phyloP scores from a whole-genome alignment of 2,888 invertebrate genomes.

The Cheilosia vernalis region DNA sequence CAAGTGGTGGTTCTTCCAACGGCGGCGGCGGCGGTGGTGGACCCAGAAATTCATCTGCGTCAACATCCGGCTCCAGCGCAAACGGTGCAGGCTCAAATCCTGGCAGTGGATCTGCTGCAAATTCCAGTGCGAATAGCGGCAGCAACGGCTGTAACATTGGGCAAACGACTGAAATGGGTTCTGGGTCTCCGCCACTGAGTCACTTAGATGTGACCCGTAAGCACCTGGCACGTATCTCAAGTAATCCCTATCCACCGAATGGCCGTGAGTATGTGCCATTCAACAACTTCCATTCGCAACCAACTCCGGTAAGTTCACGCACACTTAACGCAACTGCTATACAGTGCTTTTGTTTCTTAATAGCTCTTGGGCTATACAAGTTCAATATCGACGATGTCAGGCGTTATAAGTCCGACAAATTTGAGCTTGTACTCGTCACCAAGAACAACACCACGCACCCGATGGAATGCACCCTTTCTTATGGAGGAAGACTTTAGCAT shows the following conservation, averaged over 20 bases:
- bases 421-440: conserved; percentile 92
- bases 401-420: conserved; percentile 94
- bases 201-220: conserved; percentile 78
- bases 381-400: conserved; percentile 91
- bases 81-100: conserved; percentile 62
- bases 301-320: conserved; percentile 84
- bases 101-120: conserved; percentile 39
- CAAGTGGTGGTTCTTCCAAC: conserved; percentile 33
- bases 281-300: conserved; percentile 97
- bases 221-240: conserved; percentile 81
- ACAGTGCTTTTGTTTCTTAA: neutral
- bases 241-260: conserved; percentile 83
- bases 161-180: conserved; percentile 68
- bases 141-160: conserved; percentile 72
- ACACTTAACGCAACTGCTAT: neutral
- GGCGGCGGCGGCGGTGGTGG: conserved; percentile 20
- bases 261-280: conserved; percentile 88
- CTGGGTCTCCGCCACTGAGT: conserved; percentile 78
- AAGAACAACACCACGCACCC: conserved; percentile 87
- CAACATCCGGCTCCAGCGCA: conserved; percentile 53
- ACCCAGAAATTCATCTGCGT: conserved; percentile 27
- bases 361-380: conserved; percentile 97
- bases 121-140: conserved; percentile 56
- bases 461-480: conserved; percentile 96
- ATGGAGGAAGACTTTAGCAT: conserved; percentile 98